These are phyloP conservation scores for Eubasilissa splendida DNA, from an alignment of 2,888 invertebrate genomes.

Conservation along the genomic window DNA sequence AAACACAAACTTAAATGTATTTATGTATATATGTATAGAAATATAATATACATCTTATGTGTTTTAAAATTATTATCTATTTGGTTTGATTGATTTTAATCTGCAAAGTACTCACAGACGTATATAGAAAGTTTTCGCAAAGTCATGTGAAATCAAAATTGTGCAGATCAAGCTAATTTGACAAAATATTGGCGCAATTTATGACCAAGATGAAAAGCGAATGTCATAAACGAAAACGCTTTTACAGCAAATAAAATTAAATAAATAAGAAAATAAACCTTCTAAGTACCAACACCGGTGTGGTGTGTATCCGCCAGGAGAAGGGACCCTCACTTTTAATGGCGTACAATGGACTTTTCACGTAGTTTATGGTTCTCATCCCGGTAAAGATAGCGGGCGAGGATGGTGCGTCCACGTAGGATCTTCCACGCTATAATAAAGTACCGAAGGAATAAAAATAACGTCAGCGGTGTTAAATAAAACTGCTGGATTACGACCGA, in stretches of 20 bases:
- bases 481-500: constrained; percentile 39
- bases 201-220: constrained; percentile 26
- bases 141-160: not conserved
- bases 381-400: not conserved
- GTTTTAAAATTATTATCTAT: too few species aligned
- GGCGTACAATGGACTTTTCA: constrained; percentile 26
- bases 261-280: constrained; percentile 45
- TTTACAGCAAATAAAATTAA: constrained; percentile 45
- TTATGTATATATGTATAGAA: too few species aligned
- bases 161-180: constrained; percentile 24
- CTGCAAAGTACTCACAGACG: not conserved
- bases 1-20: too few species aligned
- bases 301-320: not conserved
- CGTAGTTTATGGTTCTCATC: constrained; percentile 31
- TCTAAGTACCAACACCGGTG: constrained; percentile 11
- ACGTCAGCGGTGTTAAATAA: constrained; percentile 48
- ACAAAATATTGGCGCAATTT: constrained; percentile 29
- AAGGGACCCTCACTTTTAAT: constrained; percentile 24
- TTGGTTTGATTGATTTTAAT: not conserved
- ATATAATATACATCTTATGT: too few species aligned
- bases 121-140: not conserved
- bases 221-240: constrained; percentile 38
- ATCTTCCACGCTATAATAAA: constrained; percentile 29
- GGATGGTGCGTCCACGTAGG: constrained; percentile 2
- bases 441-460: constrained; percentile 39